Evolutionary conservation across 2,113 vertebrate species (phyloP).

Genomic region (Bufo gargarizans): DNA sequence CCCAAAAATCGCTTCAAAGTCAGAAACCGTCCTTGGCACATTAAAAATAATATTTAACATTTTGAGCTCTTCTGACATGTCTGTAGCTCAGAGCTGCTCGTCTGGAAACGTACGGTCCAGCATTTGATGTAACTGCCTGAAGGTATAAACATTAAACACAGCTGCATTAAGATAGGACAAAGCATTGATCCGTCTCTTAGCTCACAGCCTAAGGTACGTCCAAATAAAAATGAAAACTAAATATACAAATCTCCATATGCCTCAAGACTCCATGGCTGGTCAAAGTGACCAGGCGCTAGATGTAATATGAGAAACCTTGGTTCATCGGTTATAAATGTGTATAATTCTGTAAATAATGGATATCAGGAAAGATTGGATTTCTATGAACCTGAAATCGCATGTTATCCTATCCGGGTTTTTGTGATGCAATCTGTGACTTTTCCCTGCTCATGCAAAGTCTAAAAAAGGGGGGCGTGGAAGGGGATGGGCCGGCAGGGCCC

Average conservation of each 20-base stretch:
- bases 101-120: not conserved
- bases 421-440: no score
- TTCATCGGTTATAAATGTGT: not conserved
- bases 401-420: not conserved
- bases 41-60: slow-evolving; percentile 48
- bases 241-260: slow-evolving; percentile 48
- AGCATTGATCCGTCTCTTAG: slow-evolving; percentile 39
- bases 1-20: not conserved
- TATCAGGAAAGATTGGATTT: not conserved
- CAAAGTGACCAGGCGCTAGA: not conserved
- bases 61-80: not conserved
- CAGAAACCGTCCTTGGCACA: not conserved
- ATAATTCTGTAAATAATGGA: not conserved
- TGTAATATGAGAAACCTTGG: not conserved
- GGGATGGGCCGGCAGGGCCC: no score
- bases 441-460: no score
- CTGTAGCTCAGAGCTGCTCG: slow-evolving; percentile 11
- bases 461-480: no score
- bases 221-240: slow-evolving; percentile 36
- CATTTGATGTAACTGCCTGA: slow-evolving; percentile 17
- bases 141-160: slow-evolving; percentile 54
- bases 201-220: slow-evolving; percentile 21
- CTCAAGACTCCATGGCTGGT: not conserved
- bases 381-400: not conserved
- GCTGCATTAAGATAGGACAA: slow-evolving; percentile 47